Percentiles rank a stretch among this genome's conserved stretches.
These are phyloP conservation scores for Spinus olivaceus DNA, from an alignment of 2,797 vertebrate species.

Conservation along the genomic window DNA sequence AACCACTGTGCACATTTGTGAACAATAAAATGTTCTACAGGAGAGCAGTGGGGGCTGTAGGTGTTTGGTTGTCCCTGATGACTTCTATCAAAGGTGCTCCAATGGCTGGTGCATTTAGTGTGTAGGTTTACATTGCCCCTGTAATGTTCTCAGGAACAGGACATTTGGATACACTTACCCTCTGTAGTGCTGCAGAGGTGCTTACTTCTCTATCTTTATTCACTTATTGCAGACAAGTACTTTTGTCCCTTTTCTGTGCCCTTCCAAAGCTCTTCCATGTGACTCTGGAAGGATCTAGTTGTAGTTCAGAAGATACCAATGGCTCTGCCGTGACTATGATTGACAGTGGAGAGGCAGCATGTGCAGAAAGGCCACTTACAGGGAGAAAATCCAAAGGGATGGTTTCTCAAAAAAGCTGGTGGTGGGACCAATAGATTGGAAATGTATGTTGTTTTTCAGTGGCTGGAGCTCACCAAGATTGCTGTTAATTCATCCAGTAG, in stretches of 20 bases:
- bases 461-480: background rate
- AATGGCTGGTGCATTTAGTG: background rate
- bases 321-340: fast-evolving
- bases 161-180: background rate
- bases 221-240: background rate
- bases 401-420: background rate
- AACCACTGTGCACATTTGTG: background rate
- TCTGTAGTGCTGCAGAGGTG: background rate
- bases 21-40: background rate
- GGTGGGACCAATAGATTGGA: background rate
- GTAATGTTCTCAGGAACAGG: background rate
- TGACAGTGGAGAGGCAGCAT: background rate
- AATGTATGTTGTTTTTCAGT: background rate
- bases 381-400: background rate
- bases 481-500: background rate
- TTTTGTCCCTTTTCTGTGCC: background rate
- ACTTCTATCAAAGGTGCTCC: background rate
- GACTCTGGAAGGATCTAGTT: background rate
- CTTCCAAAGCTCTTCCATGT: background rate
- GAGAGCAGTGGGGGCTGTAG: background rate
- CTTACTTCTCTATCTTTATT: background rate
- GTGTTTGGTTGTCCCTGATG: background rate
- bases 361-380: fast-evolving
- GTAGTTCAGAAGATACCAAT: background rate
- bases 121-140: background rate